A percentile compares a stretch with the other conserved stretches of the same genome.
Conservation (phyloP, 2,888 invertebrate species). For the Drosophila acutilabella region DNA sequence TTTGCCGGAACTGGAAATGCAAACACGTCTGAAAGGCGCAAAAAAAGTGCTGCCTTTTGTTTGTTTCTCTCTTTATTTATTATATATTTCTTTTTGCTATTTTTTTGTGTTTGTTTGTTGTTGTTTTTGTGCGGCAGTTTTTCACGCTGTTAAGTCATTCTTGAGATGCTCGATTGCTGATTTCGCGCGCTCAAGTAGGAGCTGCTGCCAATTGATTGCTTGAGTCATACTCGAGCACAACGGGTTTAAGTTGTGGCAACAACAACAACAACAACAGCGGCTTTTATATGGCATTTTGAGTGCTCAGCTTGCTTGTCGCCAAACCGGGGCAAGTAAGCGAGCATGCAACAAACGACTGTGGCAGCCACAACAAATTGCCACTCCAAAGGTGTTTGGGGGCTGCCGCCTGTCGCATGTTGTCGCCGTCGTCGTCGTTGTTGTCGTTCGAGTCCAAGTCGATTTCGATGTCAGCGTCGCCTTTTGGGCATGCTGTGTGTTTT, state of each 20-base stretch:
- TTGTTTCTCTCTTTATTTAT: conserved; percentile 29
- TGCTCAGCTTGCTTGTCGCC: conserved; percentile 70
- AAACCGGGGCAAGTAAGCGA: conserved; percentile 48
- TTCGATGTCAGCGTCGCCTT: conserved; percentile 37
- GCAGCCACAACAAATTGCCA: conserved; percentile 77
- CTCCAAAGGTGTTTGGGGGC: conserved; percentile 76
- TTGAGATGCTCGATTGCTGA: conserved; percentile 74
- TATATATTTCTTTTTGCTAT: conserved; percentile 32
- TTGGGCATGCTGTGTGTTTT: conserved; percentile 57
- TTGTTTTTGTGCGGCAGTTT: conserved; percentile 36
- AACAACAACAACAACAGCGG: conserved; percentile 21
- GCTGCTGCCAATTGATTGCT: conserved; percentile 75
- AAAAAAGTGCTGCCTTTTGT: conserved; percentile 62
- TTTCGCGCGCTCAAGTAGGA: conserved; percentile 66
- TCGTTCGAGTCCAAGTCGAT: conserved; percentile 27
- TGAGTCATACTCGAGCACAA: conserved; percentile 75
- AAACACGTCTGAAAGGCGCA: conserved; percentile 51
- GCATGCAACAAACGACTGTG: conserved; percentile 28
- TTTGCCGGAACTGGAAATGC: conserved; percentile 46
- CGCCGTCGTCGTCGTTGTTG: conserved; percentile 7
- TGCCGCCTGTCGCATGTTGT: conserved; percentile 56
- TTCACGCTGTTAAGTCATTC: conserved; percentile 76
- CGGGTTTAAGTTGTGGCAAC: conserved; percentile 56
- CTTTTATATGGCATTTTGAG: conserved; percentile 43
- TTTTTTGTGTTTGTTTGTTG: conserved; percentile 16